Percentiles rank a stretch among this genome's conserved stretches.
Conservation (phyloP, 2,113 vertebrate species). For the Chitala chitala region DNA sequence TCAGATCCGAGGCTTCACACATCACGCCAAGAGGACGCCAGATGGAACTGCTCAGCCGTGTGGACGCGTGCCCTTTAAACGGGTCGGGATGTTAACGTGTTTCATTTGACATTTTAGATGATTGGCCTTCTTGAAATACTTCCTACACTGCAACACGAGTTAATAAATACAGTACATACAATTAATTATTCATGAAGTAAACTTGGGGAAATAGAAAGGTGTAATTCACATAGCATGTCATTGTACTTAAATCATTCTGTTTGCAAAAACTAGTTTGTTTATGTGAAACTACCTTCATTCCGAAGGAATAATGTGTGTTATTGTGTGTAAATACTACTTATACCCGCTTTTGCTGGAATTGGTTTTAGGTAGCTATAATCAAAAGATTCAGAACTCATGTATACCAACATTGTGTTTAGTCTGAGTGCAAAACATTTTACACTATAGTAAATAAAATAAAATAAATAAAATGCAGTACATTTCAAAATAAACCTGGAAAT, state of each 20-base stretch:
- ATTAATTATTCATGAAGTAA: not conserved
- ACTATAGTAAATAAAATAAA: too few species aligned
- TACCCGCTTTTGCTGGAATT: too few species aligned
- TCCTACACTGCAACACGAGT: not conserved
- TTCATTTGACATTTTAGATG: not conserved
- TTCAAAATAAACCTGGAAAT: too few species aligned
- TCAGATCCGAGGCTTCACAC: not conserved
- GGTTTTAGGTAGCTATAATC: too few species aligned
- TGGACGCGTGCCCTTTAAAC: not conserved
- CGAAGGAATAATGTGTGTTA: too few species aligned
- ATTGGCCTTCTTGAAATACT: not conserved
- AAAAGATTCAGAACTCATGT: too few species aligned
- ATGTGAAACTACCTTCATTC: too few species aligned
- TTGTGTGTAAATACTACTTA: too few species aligned
- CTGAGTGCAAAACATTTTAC: too few species aligned
- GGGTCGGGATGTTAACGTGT: not conserved
- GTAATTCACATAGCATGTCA: not conserved
- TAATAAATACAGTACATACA: not conserved
- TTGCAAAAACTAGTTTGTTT: not conserved
- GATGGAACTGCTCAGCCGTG: not conserved
- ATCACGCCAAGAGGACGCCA: not conserved
- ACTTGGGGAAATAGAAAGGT: not conserved
- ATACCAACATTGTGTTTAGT: too few species aligned
- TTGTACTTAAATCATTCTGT: not conserved
- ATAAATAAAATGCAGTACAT: too few species aligned